These are phyloP conservation scores for Ochropleura plecta DNA, from an alignment of 2,888 invertebrate species.

Conservation along the genomic window DNA sequence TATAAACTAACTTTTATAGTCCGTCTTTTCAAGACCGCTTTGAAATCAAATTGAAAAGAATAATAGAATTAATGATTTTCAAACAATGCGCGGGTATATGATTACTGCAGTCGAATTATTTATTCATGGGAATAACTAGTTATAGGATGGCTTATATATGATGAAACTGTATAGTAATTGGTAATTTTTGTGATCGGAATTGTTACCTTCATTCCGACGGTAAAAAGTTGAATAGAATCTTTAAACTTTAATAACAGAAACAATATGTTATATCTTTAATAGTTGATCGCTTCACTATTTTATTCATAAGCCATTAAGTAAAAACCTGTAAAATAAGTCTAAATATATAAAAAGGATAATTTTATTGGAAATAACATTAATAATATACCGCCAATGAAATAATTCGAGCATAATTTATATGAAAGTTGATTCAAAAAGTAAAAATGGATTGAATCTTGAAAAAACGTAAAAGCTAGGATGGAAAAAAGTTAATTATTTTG, in stretches of 20 bases:
- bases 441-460: conserved; percentile 35
- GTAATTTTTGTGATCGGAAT: neutral
- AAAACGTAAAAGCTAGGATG: conserved; percentile 14
- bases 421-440: conserved; percentile 19
- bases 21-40: conserved; percentile 33
- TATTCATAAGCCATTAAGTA: neutral
- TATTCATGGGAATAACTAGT: neutral
- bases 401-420: conserved; percentile 1
- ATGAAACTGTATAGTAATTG: neutral
- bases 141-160: neutral
- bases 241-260: neutral
- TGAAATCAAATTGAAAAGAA: conserved; percentile 10
- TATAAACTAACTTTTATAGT: conserved; percentile 15
- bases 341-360: neutral
- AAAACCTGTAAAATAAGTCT: neutral
- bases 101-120: neutral
- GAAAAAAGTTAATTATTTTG: conserved; percentile 8
- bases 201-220: neutral
- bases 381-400: neutral
- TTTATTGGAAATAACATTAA: neutral
- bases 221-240: neutral
- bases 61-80: conserved; percentile 16
- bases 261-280: neutral
- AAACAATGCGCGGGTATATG: conserved; percentile 5
- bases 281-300: neutral